Evolutionary conservation across 2,797 vertebrate genomes (phyloP), one percentile per base, ranked within the genome.

Genomic region (Apodemus agrarius): DNA sequence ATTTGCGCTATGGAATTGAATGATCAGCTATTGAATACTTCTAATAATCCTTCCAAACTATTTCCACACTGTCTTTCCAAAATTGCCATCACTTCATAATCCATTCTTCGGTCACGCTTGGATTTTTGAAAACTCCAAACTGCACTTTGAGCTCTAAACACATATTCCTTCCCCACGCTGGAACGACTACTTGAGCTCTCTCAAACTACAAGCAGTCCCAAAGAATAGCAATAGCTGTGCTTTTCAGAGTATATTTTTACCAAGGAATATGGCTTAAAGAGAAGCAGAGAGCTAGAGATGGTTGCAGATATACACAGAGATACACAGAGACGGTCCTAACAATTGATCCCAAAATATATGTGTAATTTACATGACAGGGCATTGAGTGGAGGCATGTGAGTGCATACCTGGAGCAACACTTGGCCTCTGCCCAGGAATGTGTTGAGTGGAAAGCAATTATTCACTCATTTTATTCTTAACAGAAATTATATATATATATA

Each of bases 41-140:
- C 63, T 90, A 79, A 79, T 0, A n/a, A 14, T 63, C 46, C 65
- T 57, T 88, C 40, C 24, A 78, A 76, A 89, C 31, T 46, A 65
- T 40, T 59, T 78, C 49, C 1, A 89, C 1, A 89, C 21, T 61
- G 31, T 81, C 3, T 78, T 81, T 82, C 54, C 31, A 74, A 89
- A 61, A 26, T 17, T 13, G 17, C n/a, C 49, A 69, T 37, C 61
- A 74, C 12, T 79, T 37, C 5, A 54, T 29, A 49, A 37, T 22
- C 40, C 67, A 46, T 81, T 57, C 14, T 69, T 49, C 46, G 9
- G 12, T 31, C 26, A 87, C 14, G 10, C 9, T 16, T 43, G 26
- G 22, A 84, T 72, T 81, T 37, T 90, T 63, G n/a, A 83, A 89
- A 57, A 63, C 61, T 94, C 40, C 86, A 74, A 94, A 95, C 19